Base-by-base conservation (phyloP, 2,888 invertebrate species). In the Prosapia bicincta region DNA sequence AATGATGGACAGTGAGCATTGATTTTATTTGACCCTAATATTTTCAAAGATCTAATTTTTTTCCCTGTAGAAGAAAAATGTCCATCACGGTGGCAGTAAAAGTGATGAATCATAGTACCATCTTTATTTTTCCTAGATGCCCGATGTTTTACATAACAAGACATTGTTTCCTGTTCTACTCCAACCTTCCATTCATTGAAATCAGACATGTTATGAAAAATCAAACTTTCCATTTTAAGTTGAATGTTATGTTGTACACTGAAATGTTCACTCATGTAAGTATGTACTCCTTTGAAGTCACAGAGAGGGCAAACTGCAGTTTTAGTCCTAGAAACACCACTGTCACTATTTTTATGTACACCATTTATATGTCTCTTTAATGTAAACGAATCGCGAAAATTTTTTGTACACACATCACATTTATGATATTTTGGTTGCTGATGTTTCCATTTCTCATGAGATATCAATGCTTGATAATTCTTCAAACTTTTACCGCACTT, bases 31-130 rank as follows among this genome's bases (percentile, higher is more conserved):
- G 30, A 30, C 0, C 72, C 72, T 20, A 66, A 28, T 30, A 66
- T 13, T 32, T 72, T 72, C 28, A 72, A 28, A 25, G 66, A 28
- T 13, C 72, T 66, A n/a, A 72, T 72, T 24, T 72, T 72, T 9
- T 66, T 72, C 3, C 72, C 72, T 25, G 23, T 72, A 15, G 66
- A 26, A 2, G 10, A 30, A 65, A 30, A 72, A n/a, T 15, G 24
- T 15, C 72, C 72, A 32, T 72, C 66, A 65, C 72, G 54, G 32
- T 72, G 72, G 13, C 72, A 72, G 15, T 66, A 66, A 65, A 66
- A 72, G n/a, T 72, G 30, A 9, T 32, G 28, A 24, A 66, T 25
- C 13, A 23, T 66, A n/a, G 65, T 30, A 13, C 72, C 72, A 30
- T 66, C 66, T 66, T 72, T 72, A 23, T 54, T 72, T 20, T 24